A percentile compares a stretch with the other conserved stretches of the same genome.
These are phyloP conservation scores for Dascillus cervinus DNA, from an alignment of 2,888 invertebrate genomes.

Conservation along the genomic window DNA sequence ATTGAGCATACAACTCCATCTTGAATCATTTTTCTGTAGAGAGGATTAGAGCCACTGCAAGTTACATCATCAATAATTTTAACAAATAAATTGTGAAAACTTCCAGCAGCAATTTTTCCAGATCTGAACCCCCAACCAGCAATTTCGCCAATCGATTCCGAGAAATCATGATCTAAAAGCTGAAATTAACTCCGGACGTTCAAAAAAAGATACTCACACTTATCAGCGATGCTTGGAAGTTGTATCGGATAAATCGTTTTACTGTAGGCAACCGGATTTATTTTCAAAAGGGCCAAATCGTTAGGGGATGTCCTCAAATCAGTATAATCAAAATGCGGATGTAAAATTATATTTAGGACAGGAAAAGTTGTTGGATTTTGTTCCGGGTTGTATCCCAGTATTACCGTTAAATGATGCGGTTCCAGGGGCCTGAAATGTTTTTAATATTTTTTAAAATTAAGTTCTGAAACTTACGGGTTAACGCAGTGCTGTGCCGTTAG, in stretches of 20 bases:
- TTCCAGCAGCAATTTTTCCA: no score
- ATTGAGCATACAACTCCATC: constrained; percentile 2
- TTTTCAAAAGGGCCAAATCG: constrained; percentile 11
- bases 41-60: constrained; percentile 4
- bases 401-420: constrained; percentile 9
- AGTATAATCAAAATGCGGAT: constrained; percentile 11
- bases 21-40: constrained; percentile 1
- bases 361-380: no score
- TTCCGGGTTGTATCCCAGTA: constrained; percentile 6
- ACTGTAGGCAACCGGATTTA: constrained; percentile 11
- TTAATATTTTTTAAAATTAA: constrained; percentile 1
- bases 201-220: constrained; percentile 8
- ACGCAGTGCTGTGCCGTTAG: constrained; percentile 13
- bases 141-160: constrained; percentile 5
- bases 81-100: constrained; percentile 1
- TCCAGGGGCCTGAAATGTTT: constrained; percentile 12
- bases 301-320: constrained; percentile 7
- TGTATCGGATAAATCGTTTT: constrained; percentile 18
- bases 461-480: constrained; percentile 17
- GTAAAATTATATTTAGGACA: constrained; percentile 9
- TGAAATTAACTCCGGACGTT: background rate
- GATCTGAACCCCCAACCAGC: constrained; percentile 5
- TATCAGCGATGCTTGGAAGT: constrained; percentile 10
- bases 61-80: constrained; percentile 2
- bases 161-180: constrained; percentile 3